Evolutionary conservation across 1,140 invertebrate species (phyloP).

Genomic region (Drosophila equinoxialis): DNA sequence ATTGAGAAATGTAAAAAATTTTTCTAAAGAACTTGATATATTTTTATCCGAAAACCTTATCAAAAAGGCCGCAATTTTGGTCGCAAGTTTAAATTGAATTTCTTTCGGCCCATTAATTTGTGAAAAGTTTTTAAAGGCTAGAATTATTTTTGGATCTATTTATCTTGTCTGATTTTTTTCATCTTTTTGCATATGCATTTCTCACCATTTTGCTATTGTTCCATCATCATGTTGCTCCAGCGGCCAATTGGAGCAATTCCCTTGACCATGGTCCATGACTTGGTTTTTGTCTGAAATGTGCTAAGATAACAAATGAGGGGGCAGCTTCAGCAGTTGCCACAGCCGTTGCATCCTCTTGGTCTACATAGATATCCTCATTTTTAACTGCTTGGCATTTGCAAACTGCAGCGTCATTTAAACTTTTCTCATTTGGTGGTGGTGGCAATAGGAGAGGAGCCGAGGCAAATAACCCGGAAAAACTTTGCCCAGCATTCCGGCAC

Average conservation of each 20-base stretch:
- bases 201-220: not conserved
- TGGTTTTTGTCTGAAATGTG: slow-evolving; percentile 17
- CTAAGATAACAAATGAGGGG: slow-evolving; percentile 71
- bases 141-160: slow-evolving; percentile 1
- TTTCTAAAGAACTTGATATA: not conserved
- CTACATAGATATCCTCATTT: slow-evolving; percentile 68
- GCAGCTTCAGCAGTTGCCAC: slow-evolving; percentile 20
- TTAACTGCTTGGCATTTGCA: slow-evolving; percentile 80
- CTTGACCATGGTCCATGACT: slow-evolving; percentile 53
- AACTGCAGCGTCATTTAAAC: slow-evolving; percentile 81
- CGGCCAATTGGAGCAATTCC: slow-evolving; percentile 46
- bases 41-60: not conserved
- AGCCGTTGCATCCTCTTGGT: slow-evolving; percentile 19
- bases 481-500: slow-evolving; percentile 61
- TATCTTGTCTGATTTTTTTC: slow-evolving; percentile 1
- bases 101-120: slow-evolving; percentile 2
- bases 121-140: not conserved
- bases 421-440: slow-evolving; percentile 76
- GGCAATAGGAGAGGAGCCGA: slow-evolving; percentile 18
- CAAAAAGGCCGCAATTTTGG: not conserved
- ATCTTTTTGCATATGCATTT: slow-evolving; percentile 11
- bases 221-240: slow-evolving; percentile 11
- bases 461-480: slow-evolving; percentile 45
- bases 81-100: slow-evolving; percentile 4
- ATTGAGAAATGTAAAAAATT: too few species aligned